Base-by-base conservation (phyloP, 2,888 invertebrate species). In the Maniola hyperantus region DNA sequence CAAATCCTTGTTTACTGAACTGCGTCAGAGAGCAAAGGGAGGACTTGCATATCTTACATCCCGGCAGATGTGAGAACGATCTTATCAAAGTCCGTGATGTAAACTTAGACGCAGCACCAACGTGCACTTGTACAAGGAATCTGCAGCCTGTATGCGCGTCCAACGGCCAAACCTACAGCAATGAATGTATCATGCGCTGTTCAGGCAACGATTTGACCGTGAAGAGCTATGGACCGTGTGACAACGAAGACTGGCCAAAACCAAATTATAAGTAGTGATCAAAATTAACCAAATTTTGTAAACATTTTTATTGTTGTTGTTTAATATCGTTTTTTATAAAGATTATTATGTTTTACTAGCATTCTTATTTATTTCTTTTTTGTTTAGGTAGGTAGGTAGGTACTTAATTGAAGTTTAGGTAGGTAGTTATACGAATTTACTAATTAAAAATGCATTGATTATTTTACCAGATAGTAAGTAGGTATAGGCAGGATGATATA, bases 111-210 rank as follows among this genome's bases (percentile, higher is more conserved):
- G 4, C 67, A 65, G 44, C 65, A 5, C 67, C 65, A 5, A n/a
- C 39, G 1, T 79, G 81, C 64, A 65, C 70, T 6, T 81, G 81
- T 67, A 63, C 73, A 0, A 71, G 73, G 15, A 70, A 74, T 34
- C 20, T 73, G 18, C 36, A 87, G n/a, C 92, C 93, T 50, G 94
- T 95, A 11, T 96, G 96, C 83, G 96, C 95, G 26, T 94, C 94
- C 54, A 94, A 96, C 80, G 95, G 95, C 1, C 87, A 91, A 66
- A 95, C 95, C 0, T 96, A 96, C 84, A 87, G 88, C 72, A 95
- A 94, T 82, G 95, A 95, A 76, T 96, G 96, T 82, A 92, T 94
- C 73, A 84, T 96, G 74, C 88, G 93, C 73, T 92, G 94, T 66
- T 91, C 68, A 8, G 71, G 64, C 33, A 64, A 62, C 18, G 46